phyloP scores from a whole-genome alignment of 2,888 invertebrate species.

The Drosophila meridiana region DNA sequence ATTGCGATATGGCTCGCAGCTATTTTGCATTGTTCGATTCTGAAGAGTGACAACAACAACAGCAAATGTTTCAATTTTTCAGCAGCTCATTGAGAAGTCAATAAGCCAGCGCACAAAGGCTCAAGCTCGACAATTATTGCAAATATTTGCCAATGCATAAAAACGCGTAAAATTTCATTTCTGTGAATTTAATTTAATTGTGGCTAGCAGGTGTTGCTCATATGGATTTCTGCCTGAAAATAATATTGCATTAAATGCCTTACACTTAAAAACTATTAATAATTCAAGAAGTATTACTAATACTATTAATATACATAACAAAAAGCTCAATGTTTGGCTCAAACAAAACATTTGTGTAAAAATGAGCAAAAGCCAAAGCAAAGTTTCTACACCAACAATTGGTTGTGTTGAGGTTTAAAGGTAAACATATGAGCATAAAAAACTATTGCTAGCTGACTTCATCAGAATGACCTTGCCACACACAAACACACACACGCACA shows the following conservation, averaged over 20 bases:
- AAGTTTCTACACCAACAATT: conserved; percentile 23
- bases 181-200: neutral
- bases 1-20: neutral
- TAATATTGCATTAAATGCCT: no score
- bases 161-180: neutral
- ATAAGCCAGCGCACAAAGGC: neutral
- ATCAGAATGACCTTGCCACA: conserved; percentile 56
- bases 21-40: neutral
- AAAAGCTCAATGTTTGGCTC: neutral
- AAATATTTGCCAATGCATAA: neutral
- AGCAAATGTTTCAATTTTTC: neutral
- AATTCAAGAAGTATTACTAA: no score
- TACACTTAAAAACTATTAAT: neutral
- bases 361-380: neutral
- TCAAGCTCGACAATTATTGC: neutral
- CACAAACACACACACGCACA: conserved; percentile 6
- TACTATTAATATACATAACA: no score
- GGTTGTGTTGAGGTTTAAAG: conserved; percentile 41
- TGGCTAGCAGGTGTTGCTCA: neutral
- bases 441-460: conserved; percentile 49
- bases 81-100: neutral
- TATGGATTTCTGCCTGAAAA: neutral
- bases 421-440: conserved; percentile 32
- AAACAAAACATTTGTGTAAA: neutral
- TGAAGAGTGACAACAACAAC: neutral